These are phyloP conservation scores for Ctenodactylus gundi DNA, from an alignment of 2,113 vertebrate species.

Conservation along the genomic window DNA sequence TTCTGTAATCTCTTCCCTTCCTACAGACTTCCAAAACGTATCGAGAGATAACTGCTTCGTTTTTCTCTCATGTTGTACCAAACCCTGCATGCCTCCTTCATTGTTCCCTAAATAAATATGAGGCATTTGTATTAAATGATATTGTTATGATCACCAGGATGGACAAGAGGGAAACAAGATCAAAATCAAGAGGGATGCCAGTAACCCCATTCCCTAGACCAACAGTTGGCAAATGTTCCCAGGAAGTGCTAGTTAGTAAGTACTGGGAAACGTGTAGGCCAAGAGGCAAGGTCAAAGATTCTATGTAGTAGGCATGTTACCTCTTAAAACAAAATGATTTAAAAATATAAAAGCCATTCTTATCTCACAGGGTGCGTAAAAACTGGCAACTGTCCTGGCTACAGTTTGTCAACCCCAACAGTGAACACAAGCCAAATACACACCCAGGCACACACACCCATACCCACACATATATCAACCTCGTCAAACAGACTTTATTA, in stretches of 20 bases:
- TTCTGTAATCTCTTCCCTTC: neutral
- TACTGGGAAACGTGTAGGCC: neutral
- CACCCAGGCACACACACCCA: neutral
- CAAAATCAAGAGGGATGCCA: neutral
- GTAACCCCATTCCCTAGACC: neutral
- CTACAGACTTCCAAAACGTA: neutral
- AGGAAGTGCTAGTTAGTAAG: neutral
- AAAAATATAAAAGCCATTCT: neutral
- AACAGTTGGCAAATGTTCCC: neutral
- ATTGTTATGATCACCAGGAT: neutral
- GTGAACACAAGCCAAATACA: neutral
- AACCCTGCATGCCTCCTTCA: neutral
- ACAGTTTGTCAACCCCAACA: neutral
- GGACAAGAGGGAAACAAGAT: neutral
- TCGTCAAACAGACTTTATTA: neutral
- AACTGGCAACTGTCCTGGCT: neutral
- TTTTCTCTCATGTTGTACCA: neutral
- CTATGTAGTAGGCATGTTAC: neutral
- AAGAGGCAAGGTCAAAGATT: neutral
- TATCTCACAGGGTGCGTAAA: neutral
- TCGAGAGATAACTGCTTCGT: neutral
- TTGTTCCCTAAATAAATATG: neutral
- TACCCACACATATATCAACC: neutral
- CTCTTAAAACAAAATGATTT: slow-evolving; percentile 4
- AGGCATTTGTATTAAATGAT: neutral